Evolutionary conservation across 2,113 vertebrate genomes (phyloP).

Genomic region (Colaptes auratus): DNA sequence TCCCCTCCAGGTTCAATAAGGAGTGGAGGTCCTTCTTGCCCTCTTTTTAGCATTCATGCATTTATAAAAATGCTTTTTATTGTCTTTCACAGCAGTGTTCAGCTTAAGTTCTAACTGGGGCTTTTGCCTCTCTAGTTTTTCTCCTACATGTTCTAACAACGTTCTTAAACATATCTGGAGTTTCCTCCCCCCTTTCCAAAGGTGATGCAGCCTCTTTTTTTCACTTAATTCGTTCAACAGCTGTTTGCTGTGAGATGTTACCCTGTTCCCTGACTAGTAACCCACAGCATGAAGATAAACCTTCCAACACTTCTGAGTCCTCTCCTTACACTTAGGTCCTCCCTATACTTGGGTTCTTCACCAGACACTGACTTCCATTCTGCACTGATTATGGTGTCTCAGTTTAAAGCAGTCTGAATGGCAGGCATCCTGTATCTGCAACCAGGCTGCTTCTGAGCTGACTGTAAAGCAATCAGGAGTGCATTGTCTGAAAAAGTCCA

Average conservation of each 20-base stretch:
- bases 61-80: no score
- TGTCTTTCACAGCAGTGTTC: no score
- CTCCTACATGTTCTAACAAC: no score
- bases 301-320: background rate
- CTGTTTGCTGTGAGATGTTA: background rate
- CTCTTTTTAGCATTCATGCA: no score
- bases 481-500: conserved; percentile 41
- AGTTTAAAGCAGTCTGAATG: background rate
- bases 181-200: no score
- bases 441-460: conserved; percentile 29
- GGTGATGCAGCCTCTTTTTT: no score
- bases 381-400: background rate
- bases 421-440: conserved; percentile 26
- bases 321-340: background rate
- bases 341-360: background rate
- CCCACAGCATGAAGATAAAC: background rate
- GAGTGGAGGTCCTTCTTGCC: no score
- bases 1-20: no score
- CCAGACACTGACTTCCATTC: background rate
- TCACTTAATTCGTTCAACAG: no score
- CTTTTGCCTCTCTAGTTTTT: no score
- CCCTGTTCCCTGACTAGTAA: background rate
- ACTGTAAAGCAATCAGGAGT: conserved; percentile 56
- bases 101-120: no score
- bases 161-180: no score